Conservation (phyloP, 2,888 invertebrate genomes). For the Deroplatys truncata region DNA sequence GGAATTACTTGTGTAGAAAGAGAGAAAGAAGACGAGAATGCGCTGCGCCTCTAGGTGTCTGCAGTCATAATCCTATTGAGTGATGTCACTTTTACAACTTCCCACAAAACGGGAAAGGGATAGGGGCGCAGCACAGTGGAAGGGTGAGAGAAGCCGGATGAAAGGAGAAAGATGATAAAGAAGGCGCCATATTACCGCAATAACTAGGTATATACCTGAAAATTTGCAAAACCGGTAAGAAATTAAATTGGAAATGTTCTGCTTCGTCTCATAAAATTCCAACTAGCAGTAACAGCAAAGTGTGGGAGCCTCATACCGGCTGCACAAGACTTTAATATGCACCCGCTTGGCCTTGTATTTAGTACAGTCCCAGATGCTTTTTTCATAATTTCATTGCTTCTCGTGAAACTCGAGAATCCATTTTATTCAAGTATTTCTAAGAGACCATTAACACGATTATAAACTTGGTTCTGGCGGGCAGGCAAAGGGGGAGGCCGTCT, state of each 20-base stretch:
- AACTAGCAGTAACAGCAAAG: constrained; percentile 5
- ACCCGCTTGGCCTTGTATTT: constrained; percentile 16
- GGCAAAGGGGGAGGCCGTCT: not conserved
- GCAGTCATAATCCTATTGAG: constrained; percentile 30
- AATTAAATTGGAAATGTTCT: constrained; percentile 30
- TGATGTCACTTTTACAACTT: constrained; percentile 29
- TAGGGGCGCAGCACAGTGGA: not conserved
- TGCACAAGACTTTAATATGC: not conserved
- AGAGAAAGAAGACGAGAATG: not conserved
- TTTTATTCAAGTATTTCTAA: constrained; percentile 22
- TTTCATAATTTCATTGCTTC: constrained; percentile 27
- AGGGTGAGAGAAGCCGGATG: not conserved
- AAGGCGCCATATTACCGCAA: constrained; percentile 4
- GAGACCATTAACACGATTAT: constrained; percentile 25
- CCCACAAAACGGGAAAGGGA: not conserved
- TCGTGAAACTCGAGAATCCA: constrained; percentile 18
- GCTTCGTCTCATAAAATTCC: constrained; percentile 24
- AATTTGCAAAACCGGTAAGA: constrained; percentile 24
- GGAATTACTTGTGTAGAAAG: constrained; percentile 22
- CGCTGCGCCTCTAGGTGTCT: not conserved
- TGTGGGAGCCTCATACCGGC: not conserved
- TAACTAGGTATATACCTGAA: constrained; percentile 27
- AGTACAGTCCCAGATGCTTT: constrained; percentile 20
- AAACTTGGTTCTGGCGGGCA: constrained; percentile 10
- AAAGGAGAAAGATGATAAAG: not conserved